Evolutionary conservation across 2,113 vertebrate species (phyloP).

Genomic region (Etia nguti): DNA sequence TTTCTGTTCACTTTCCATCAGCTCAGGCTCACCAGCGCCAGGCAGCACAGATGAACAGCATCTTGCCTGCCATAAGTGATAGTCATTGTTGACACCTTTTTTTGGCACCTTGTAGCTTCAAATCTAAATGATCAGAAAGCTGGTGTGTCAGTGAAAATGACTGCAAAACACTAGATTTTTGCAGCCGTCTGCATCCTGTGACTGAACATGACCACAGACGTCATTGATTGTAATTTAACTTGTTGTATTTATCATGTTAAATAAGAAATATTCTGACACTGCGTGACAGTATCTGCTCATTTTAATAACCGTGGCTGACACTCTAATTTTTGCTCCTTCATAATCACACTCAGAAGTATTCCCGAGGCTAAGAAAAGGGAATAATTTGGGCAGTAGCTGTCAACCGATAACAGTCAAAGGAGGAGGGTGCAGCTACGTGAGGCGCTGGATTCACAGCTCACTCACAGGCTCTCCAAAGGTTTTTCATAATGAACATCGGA

Average conservation of each 20-base stretch:
- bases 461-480: background rate
- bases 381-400: background rate
- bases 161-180: background rate
- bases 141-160: background rate
- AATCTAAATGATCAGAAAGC: background rate
- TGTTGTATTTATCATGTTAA: background rate
- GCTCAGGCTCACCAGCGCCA: background rate
- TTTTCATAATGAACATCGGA: background rate
- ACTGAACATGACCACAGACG: background rate
- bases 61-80: background rate
- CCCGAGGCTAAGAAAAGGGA: background rate
- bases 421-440: background rate
- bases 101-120: background rate
- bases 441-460: background rate
- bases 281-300: background rate
- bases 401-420: background rate
- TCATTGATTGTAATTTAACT: background rate
- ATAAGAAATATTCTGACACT: slow-evolving; percentile 17
- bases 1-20: background rate
- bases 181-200: background rate
- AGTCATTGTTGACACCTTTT: background rate
- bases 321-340: background rate
- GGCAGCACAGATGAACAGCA: slow-evolving; percentile 9
- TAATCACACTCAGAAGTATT: background rate
- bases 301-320: slow-evolving; percentile 19